Evolutionary conservation across 1,140 invertebrate genomes (phyloP).

Genomic region (Drosophila takahashii): DNA sequence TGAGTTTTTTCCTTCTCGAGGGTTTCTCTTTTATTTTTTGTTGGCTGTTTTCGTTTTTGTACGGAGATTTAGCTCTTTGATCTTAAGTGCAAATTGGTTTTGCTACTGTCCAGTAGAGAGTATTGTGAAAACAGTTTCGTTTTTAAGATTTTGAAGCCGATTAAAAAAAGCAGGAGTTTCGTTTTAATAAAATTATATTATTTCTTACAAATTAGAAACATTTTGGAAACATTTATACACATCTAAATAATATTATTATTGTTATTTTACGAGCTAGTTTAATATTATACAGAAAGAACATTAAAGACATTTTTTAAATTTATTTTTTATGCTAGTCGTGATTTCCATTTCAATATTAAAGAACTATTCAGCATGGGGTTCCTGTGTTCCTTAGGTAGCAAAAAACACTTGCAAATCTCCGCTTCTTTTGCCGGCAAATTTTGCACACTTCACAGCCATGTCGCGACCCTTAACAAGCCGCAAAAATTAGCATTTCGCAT

Average conservation of each 20-base stretch:
- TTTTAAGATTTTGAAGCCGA: background rate
- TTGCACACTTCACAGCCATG: conserved; percentile 17
- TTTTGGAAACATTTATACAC: too few species aligned
- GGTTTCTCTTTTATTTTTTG: conserved; percentile 7
- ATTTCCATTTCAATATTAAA: background rate
- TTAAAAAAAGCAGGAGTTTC: background rate
- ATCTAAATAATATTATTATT: too few species aligned
- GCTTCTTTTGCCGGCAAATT: background rate
- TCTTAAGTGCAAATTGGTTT: conserved; percentile 72
- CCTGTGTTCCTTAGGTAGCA: conserved; percentile 8
- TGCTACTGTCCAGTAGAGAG: background rate
- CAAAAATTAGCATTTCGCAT: conserved; percentile 43
- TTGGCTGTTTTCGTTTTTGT: conserved; percentile 33
- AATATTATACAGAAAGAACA: too few species aligned
- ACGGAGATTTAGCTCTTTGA: conserved; percentile 40
- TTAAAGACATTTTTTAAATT: too few species aligned
- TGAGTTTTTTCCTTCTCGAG: conserved; percentile 22
- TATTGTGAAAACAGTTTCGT: background rate
- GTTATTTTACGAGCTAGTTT: too few species aligned
- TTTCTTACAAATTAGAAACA: too few species aligned
- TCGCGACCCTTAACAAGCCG: conserved; percentile 7
- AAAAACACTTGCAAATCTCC: conserved; percentile 25
- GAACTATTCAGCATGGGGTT: background rate
- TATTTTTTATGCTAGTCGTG: background rate
- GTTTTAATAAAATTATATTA: too few species aligned